Conservation (phyloP, 2,888 invertebrate genomes). For the Pteria penguin region DNA sequence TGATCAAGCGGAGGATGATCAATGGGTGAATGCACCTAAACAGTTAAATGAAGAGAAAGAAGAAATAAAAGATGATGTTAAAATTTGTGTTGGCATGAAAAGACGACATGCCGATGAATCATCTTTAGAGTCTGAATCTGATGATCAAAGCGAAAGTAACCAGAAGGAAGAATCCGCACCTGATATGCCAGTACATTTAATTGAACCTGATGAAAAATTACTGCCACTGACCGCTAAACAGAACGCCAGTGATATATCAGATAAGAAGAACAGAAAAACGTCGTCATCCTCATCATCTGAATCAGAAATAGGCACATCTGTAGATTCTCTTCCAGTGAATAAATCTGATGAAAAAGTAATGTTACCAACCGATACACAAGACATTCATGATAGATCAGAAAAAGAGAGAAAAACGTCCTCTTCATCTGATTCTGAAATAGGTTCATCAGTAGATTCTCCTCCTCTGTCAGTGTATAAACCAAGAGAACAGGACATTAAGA, state of each 20-base stretch:
- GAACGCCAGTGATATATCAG: not conserved
- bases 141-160: not conserved
- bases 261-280: conserved; percentile 27
- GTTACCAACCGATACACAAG: not conserved
- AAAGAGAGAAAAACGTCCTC: conserved; percentile 1
- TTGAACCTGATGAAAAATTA: not conserved
- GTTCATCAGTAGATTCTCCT: not conserved
- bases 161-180: not conserved
- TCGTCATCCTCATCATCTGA: conserved; percentile 29
- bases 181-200: not conserved
- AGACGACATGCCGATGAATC: conserved; percentile 9
- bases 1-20: not conserved
- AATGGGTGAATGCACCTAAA: not conserved
- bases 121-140: conserved; percentile 12
- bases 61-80: not conserved
- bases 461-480: not conserved
- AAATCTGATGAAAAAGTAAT: not conserved
- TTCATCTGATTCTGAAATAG: not conserved
- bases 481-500: not conserved
- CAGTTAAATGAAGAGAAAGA: not conserved
- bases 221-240: not conserved
- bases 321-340: not conserved
- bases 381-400: not conserved
- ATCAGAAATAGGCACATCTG: conserved; percentile 9
- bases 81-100: conserved; percentile 5